Evolutionary conservation across 2,113 vertebrate genomes (phyloP).

Genomic region (Sylvicapra grimmia): DNA sequence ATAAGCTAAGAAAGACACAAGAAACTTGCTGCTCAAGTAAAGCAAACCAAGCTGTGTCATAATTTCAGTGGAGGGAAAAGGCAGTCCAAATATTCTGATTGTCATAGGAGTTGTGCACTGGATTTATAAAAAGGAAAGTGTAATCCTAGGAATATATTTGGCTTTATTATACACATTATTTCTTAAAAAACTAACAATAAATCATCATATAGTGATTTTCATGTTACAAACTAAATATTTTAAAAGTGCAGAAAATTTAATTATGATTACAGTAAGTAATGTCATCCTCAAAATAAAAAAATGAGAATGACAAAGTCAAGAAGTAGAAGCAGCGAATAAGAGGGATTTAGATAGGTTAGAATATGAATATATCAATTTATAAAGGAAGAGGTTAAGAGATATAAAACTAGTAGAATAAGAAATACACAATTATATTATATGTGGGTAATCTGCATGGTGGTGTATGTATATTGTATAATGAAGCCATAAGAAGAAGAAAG

Average conservation of each 20-base stretch:
- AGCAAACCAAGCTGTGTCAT: neutral
- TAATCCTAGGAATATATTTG: neutral
- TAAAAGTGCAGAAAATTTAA: neutral
- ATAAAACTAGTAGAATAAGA: neutral
- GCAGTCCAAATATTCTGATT: neutral
- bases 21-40: neutral
- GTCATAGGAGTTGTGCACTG: neutral
- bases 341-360: neutral
- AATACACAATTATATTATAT: no score
- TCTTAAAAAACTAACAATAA: neutral
- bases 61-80: neutral
- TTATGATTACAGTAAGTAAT: neutral
- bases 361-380: neutral
- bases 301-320: neutral
- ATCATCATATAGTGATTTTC: neutral
- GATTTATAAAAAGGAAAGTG: neutral
- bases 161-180: neutral
- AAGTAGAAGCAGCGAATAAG: neutral
- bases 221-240: neutral
- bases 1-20: neutral
- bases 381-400: neutral
- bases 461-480: neutral
- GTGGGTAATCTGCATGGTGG: neutral
- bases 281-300: neutral
- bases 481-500: neutral